Conservation (phyloP, 64 coral and sea anemone species). For the Montipora efflorescens region DNA sequence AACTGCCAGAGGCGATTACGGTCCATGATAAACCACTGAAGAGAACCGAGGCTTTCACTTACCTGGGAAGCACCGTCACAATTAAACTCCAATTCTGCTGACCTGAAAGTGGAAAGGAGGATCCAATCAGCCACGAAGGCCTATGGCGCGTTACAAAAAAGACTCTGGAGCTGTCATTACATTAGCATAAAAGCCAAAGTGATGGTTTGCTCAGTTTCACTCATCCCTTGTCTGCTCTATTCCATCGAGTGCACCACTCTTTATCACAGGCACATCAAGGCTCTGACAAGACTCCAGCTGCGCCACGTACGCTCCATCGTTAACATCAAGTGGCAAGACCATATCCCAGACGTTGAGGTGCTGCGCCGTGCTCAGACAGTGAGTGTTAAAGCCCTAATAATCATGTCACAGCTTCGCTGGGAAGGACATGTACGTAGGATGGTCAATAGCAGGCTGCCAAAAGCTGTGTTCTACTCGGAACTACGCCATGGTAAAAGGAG, state of each 20-base stretch:
- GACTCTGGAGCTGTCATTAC: constrained; percentile 15
- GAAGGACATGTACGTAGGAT: too few species aligned
- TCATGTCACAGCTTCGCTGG: neutral
- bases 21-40: constrained; percentile 55
- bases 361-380: neutral
- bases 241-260: constrained; percentile 5
- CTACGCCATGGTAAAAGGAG: neutral
- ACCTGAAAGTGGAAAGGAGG: constrained; percentile 39
- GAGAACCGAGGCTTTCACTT: constrained; percentile 24
- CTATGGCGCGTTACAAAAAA: constrained; percentile 35
- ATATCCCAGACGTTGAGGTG: too few species aligned
- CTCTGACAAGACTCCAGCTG: constrained; percentile 16
- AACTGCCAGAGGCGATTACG: constrained; percentile 12
- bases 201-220: too few species aligned
- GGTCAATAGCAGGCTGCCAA: neutral
- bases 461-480: constrained; percentile 14
- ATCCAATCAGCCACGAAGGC: neutral
- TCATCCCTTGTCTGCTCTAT: constrained; percentile 45
- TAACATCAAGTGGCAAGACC: constrained; percentile 5
- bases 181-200: too few species aligned
- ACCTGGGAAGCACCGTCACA: constrained; percentile 51
- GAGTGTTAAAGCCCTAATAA: neutral
- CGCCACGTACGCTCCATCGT: constrained; percentile 43
- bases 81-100: constrained; percentile 31
- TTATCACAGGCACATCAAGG: constrained; percentile 16